Base-by-base conservation (phyloP, 2,888 invertebrate species). In the Nesidiocoris tenuis region DNA sequence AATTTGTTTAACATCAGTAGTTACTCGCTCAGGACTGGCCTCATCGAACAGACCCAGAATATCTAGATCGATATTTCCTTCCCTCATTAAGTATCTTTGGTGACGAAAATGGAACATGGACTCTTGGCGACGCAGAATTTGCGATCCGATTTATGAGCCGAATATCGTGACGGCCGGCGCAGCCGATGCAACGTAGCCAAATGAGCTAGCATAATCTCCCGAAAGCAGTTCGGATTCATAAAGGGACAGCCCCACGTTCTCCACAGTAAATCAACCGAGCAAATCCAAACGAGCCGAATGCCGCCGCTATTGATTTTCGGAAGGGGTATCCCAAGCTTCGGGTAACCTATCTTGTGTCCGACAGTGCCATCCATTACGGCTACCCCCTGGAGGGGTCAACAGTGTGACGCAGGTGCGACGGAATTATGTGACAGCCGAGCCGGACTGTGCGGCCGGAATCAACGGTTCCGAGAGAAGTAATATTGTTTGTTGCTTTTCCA, bases 401-500 rank as follows among this genome's bases (percentile, higher is more conserved):
- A 72, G 61, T 72, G 72, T 72, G 72, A 72, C 72, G 63, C 72
- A 72, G 72, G 63, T 72, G 72, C 61, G 72, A 63, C 72, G 59
- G 70, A 70, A 70, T 70, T 70, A 70, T 70, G 70, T 70, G 70
- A 70, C 70, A 57, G 67, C 22, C 23, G 12, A 39, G 12, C 39
- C 39, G 39, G 3, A 39, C 39, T 12, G 39, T 39, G 39, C 5
- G 39, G 12, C 39, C 5, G 3, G 39, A 39, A 39, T 3, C 39
- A 39, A 59, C 59, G 16, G 17, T 17, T 57, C 18, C 59, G 9
- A 16, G 57, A 59, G 70, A 24, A 57, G 70, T 70, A 23, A 70
- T 70, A 70, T 59, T 25, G 70, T 24, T 70, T 39, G 39, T 12
- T 39, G 39, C 39, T 39, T 12, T 12, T 39, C 12, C 39, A 39